Evolutionary conservation across 1,140 invertebrate genomes (phyloP).

Genomic region (Pachyrhynchus sulphureomaculatus): DNA sequence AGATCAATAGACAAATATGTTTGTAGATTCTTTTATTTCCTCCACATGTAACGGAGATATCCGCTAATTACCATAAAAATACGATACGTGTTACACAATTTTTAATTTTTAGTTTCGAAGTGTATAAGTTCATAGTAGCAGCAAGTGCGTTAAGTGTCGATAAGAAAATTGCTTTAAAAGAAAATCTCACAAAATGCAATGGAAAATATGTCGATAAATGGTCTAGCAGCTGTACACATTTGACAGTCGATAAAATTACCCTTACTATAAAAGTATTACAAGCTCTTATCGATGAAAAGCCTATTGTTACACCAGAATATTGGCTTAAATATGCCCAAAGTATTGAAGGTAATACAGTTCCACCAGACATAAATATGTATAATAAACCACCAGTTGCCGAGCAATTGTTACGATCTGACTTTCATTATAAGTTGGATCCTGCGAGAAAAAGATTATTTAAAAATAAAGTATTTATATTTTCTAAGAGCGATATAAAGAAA

Average conservation of each 20-base stretch:
- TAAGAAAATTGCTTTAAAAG: conserved; percentile 48
- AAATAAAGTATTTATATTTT: conserved; percentile 38
- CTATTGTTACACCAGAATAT: conserved; percentile 64
- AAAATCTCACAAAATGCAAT: conserved; percentile 49
- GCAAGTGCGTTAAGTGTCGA: conserved; percentile 54
- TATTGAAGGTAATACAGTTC: conserved; percentile 40
- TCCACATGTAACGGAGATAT: too few species aligned
- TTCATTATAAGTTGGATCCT: conserved; percentile 21
- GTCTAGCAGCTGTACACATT: conserved; percentile 58
- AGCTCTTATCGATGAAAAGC: conserved; percentile 62
- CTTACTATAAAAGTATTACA: conserved; percentile 70
- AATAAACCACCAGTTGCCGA: conserved; percentile 34
- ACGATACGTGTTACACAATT: too few species aligned
- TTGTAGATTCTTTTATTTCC: too few species aligned
- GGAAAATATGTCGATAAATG: conserved; percentile 53
- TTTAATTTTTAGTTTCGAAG: conserved; percentile 31
- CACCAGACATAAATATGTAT: conserved; percentile 31
- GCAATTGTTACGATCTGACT: conserved; percentile 29
- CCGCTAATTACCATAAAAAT: too few species aligned
- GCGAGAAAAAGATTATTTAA: conserved; percentile 33
- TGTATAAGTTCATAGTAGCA: conserved; percentile 44
- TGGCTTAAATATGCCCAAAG: conserved; percentile 58
- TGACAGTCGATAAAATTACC: conserved; percentile 66
- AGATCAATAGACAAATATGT: too few species aligned
- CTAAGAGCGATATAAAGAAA: conserved; percentile 14